Base-by-base conservation (phyloP, 1,140 invertebrate genomes). In the Drosophila paulistorum region DNA sequence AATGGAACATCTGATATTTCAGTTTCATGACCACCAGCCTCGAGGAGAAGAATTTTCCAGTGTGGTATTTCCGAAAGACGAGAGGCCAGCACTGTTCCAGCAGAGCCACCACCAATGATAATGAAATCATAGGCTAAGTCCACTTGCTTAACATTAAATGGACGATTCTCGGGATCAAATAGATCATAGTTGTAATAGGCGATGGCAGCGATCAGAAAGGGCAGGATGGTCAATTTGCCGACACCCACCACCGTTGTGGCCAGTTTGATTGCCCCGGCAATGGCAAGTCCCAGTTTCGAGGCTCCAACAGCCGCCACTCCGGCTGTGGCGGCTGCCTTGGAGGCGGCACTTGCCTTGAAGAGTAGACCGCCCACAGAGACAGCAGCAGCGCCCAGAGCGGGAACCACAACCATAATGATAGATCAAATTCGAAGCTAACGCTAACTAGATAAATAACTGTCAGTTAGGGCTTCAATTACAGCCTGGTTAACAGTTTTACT, bases 1-100 rank as follows among this genome's bases (percentile, higher is more conserved):
- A 96, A 94, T 0, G 97, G 97, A 7, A 97, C 96, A 84, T 96
- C 95, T 0, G 96, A 95, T 35, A 97, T 95, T 79, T 97, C 95
- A 0, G 95, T 96, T 79, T 98, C 97, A 62, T 97, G 96, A 0
- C 96, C 96, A 1, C 97, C 98, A 0, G 97, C 97, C 93, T 98
- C 98, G 17, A 98, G 75, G 5, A 98, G 91, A 14, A 98, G 92
- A 0, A 98, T 95, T 62, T 94, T 96, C 95, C 96, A 97, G 23
- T 95, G 93, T 1, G 94, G 94, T 35, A 96, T 93, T 89, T 97
- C 96, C 0, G 97, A 95, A 1, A 99, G 92, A 41, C 98, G 93
- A 68, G 96, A 97, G 0, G 96, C 97, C 4, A 99, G 68, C 0
- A 98, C 97, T 1, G 95, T 94, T 4, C 98, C 98, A 2, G 97